phyloP scores from a whole-genome alignment of 2,888 invertebrate genomes.

The Tholera decimalis region DNA sequence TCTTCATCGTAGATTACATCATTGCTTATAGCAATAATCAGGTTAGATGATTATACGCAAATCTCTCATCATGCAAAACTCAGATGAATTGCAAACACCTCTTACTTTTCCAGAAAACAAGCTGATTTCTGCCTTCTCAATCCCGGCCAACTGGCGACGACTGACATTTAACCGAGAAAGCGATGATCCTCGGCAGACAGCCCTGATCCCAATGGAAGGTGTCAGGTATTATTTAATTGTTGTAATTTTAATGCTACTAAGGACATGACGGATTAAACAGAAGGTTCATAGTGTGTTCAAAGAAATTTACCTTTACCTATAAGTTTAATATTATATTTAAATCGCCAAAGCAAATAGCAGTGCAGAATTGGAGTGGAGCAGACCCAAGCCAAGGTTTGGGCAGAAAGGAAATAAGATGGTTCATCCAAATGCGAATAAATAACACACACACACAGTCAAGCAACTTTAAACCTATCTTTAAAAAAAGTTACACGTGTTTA shows the following conservation, averaged over 20 bases:
- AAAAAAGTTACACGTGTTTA: no score
- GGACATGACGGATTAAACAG: background rate
- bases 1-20: background rate
- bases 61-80: background rate
- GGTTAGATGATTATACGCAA: background rate
- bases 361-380: no score
- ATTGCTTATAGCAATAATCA: background rate
- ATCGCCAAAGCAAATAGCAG: no score
- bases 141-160: constrained; percentile 54
- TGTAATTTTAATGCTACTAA: background rate
- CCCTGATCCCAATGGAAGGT: constrained; percentile 47
- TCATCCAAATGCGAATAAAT: no score
- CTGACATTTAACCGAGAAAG: constrained; percentile 35
- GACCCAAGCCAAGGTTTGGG: no score
- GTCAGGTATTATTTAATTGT: constrained; percentile 33
- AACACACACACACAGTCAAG: no score
- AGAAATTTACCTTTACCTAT: no score
- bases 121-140: constrained; percentile 54
- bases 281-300: background rate
- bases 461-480: no score
- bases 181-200: constrained; percentile 41
- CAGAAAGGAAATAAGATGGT: no score
- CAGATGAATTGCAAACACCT: background rate
- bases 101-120: constrained; percentile 54
- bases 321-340: no score